Evolutionary conservation across 2,888 invertebrate species (phyloP), one percentile per base, ranked within the genome.

Genomic region (Chrysolina oricalcia): DNA sequence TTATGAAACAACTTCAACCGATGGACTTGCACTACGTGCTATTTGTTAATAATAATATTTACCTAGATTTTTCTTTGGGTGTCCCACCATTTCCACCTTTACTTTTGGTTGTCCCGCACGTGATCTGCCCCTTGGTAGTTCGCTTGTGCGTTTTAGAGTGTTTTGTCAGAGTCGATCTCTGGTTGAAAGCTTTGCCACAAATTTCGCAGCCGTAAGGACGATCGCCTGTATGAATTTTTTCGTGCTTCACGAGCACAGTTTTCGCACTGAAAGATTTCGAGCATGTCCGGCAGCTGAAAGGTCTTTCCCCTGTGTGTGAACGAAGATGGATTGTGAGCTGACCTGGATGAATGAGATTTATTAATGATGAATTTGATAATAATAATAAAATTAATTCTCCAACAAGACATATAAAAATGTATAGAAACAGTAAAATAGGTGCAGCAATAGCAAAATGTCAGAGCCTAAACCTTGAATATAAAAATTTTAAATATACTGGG

Each of bases 251-350:
- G 11, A 87, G 75, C 78, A 83, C 81, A 6, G 84, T 82, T n/a
- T 78, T 78, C 2, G 86, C 85, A 11, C 84, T 77, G 76, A 87
- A 87, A 2, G 83, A 80, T 82, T 85, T 86, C 1, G 80, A 73
- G 72, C 87, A 87, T n/a, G 78, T 72, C 5, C 74, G 53, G 76
- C 87, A 87, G 17, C 78, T 70, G 78, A 80, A 86, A 2, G 87
- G 87, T 78, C 86, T 86, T 76, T 87, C 87, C 0, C 87, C 87
- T 0, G 87, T 87, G 70, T 87, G 87, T 17, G 85, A 81, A 56
- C 87, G 77, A 62, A 86, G 46, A 66, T 79, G 79, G 27, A 76
- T 68, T n/a, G 77, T 78, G 15, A 78, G 53, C 72, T 78, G 78
- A 23, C 75, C 78, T 74, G 15, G 41, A 70, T 68, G 11, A 35